Evolutionary conservation across 2,797 vertebrate genomes (phyloP), one percentile per base, ranked within the genome.

Genomic region (Prionace glauca): DNA sequence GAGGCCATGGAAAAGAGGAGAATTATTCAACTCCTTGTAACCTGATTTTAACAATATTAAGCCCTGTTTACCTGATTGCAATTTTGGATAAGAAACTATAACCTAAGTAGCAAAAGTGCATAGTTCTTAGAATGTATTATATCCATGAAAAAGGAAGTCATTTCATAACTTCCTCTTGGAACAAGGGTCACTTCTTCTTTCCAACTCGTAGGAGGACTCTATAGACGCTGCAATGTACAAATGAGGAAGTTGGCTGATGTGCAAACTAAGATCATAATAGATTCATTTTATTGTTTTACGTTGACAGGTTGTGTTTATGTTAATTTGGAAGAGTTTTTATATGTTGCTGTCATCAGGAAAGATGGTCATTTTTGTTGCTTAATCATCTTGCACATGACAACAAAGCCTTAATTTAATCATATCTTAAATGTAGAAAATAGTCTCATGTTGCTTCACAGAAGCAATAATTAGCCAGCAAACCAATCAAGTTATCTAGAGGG

Each of bases 111-210:
- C 32, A 60, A 74, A 74, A 94, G 26, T 50, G 93, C 41, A 50
- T 26, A 4, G 4, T 67, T 92, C 50, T 90, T 62, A 90, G 60
- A 69, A 92, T 22, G 9, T 41, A 67, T 24, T 36, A 77, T 56
- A 77, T 95, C 67, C 41, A 18, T 74, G 45, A 95, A 84, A 84
- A 95, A 96, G 97, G 96, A 97, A 96, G 96, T 0, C 50, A 94
- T 88, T 95, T 96, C 96, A 96, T 96, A 96, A 96, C 96, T 96
- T 97, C 96, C 96, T 95, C 96, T 74, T 0, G 0, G 95, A 96
- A 96, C 96, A 24, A 95, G 16, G 14, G 36, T 71, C 93, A 96
- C 96, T 97, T 97, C 97, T 96, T 91, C 81, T 97, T 97, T 96
- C n/a, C n/a, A 69, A 11, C 41, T 41, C 11, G n/a, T 20, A 92